Evolutionary conservation across 2,888 invertebrate genomes (phyloP).

Genomic region (Notocelia uddmanniana): DNA sequence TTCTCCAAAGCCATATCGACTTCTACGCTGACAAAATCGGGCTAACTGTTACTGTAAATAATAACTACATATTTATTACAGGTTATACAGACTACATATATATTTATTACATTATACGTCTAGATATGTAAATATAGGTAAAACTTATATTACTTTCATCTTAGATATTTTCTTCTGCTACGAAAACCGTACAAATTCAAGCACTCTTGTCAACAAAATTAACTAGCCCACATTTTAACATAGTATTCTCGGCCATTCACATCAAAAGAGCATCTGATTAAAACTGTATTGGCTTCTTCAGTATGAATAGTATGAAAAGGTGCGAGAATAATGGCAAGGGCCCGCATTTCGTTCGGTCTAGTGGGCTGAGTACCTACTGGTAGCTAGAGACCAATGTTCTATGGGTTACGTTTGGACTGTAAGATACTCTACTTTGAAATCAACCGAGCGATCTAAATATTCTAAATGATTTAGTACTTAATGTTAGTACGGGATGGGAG

Average conservation of each 20-base stretch:
- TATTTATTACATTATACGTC: too few species aligned
- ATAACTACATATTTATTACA: too few species aligned
- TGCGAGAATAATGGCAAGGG: constrained; percentile 49
- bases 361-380: constrained; percentile 57
- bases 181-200: neutral
- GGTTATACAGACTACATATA: too few species aligned
- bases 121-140: neutral
- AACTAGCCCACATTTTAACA: constrained; percentile 26
- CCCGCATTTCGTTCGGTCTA: constrained; percentile 69
- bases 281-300: constrained; percentile 40
- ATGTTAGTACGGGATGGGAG: too few species aligned
- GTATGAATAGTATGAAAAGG: constrained; percentile 40
- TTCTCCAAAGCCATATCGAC: too few species aligned
- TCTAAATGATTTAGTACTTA: too few species aligned
- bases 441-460: neutral
- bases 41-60: too few species aligned
- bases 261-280: constrained; percentile 44
- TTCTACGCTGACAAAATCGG: too few species aligned
- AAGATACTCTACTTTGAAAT: constrained; percentile 53
- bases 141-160: neutral
- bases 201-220: constrained; percentile 11
- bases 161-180: neutral
- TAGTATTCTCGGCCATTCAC: constrained; percentile 19
- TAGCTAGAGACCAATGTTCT: constrained; percentile 26
- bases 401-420: constrained; percentile 27